A percentile compares a stretch with the other conserved stretches of the same genome.
These are phyloP conservation scores for Calypte anna DNA, from an alignment of 2,113 vertebrate genomes.

Conservation along the genomic window DNA sequence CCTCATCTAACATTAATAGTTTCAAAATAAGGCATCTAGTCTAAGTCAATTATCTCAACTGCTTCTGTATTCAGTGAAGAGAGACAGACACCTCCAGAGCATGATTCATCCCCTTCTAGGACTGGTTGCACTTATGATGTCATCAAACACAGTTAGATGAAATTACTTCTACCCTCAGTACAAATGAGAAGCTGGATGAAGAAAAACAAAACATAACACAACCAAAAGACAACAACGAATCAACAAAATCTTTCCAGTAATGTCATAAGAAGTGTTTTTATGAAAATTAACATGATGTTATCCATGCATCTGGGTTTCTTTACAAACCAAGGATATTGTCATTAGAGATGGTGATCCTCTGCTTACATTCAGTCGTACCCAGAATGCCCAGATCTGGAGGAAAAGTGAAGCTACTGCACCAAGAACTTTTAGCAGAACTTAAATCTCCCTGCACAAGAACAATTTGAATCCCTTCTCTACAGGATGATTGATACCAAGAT, in stretches of 20 bases:
- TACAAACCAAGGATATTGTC: not conserved
- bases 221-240: not conserved
- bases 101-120: not conserved
- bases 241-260: not conserved
- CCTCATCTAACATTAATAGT: conserved; percentile 42
- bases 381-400: not conserved
- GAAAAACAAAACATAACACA: not conserved
- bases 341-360: not conserved
- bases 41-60: conserved; percentile 33
- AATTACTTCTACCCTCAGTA: not conserved
- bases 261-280: not conserved
- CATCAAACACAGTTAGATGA: not conserved
- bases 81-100: not conserved
- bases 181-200: not conserved
- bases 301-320: too few relatives aligned
- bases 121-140: not conserved
- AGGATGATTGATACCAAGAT: not conserved
- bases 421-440: not conserved
- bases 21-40: conserved; percentile 44
- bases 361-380: not conserved
- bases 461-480: not conserved
- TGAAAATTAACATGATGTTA: not conserved
- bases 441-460: not conserved
- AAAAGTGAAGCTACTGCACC: not conserved
- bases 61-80: not conserved